These are phyloP conservation scores for Agriopis leucophaearia DNA, from an alignment of 2,888 invertebrate species.

Conservation along the genomic window DNA sequence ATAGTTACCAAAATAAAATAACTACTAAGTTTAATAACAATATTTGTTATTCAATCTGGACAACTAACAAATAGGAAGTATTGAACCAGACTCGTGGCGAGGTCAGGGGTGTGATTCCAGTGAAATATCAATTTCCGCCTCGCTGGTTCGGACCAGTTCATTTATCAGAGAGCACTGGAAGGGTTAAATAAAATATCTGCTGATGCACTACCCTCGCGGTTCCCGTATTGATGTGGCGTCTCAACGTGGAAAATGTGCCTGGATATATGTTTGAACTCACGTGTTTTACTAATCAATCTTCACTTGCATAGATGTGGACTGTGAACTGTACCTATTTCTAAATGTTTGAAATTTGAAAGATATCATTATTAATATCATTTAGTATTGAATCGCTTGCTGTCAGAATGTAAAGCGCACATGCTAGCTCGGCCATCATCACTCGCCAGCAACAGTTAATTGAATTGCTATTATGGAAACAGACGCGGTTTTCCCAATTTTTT, in stretches of 20 bases:
- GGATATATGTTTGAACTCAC: conserved; percentile 1
- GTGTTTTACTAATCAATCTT: neutral
- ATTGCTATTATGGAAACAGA: no score
- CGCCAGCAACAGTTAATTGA: no score
- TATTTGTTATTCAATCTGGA: neutral
- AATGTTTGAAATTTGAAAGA: neutral
- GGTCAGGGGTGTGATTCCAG: conserved; percentile 59
- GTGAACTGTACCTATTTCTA: neutral
- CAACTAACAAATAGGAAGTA: conserved; percentile 27
- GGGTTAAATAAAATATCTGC: conserved; percentile 60
- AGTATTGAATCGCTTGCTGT: no score
- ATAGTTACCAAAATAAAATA: neutral
- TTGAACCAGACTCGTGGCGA: conserved; percentile 45
- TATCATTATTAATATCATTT: no score
- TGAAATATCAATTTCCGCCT: conserved; percentile 80
- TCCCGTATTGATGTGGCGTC: conserved; percentile 9
- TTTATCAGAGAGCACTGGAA: conserved; percentile 64
- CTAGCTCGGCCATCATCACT: no score
- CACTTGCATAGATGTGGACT: neutral
- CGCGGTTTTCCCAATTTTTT: no score
- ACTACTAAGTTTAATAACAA: neutral
- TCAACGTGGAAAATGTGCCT: conserved; percentile 1
- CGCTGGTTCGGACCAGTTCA: conserved; percentile 67
- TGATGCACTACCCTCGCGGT: conserved; percentile 12
- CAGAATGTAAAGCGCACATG: no score